Evolutionary conservation across 35 echinoderm and acorn worm species (phyloP).

Genomic region (Lytechinus variegatus): DNA sequence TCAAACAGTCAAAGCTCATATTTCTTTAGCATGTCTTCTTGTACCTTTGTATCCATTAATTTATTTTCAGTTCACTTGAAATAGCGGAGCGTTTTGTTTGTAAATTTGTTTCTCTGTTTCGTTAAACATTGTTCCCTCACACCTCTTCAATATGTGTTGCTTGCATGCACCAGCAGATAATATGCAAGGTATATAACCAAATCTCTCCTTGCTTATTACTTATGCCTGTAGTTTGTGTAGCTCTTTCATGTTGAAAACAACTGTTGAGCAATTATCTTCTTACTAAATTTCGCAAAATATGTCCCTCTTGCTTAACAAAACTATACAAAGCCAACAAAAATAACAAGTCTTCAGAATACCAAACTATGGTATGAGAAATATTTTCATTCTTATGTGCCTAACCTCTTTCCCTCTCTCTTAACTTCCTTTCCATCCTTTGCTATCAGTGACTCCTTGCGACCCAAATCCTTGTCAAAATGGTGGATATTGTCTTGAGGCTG

Average conservation of each 20-base stretch:
- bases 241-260: background rate
- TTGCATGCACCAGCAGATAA: background rate
- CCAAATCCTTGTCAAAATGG: constrained; percentile 47
- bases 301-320: background rate
- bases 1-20: background rate
- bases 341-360: no score
- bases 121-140: background rate
- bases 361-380: background rate
- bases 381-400: background rate
- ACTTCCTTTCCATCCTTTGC: background rate
- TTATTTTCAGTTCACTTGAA: no score
- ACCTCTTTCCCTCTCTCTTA: background rate
- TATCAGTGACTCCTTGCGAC: constrained; percentile 10
- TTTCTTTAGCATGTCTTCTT: background rate
- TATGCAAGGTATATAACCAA: background rate
- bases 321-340: no score
- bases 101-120: no score
- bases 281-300: background rate
- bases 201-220: background rate
- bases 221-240: background rate
- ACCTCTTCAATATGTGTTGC: background rate
- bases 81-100: no score
- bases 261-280: background rate
- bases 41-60: no score
- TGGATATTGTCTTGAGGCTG: background rate